Conservation (phyloP, 2,888 invertebrate genomes). For the Drepana falcataria region DNA sequence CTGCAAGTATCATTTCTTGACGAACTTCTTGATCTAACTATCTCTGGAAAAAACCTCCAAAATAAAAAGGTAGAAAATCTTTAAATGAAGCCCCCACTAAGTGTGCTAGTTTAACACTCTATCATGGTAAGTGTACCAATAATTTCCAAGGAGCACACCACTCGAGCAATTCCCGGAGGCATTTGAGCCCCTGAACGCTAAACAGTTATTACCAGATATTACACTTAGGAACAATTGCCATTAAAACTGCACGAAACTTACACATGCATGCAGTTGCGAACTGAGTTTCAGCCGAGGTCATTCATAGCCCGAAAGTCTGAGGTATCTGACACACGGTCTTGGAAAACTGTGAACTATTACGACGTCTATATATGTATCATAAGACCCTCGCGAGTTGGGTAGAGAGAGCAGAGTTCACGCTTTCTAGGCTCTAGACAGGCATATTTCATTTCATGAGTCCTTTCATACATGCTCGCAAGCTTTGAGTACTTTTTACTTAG, state of each 20-base stretch:
- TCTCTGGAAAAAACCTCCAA: too few relatives aligned
- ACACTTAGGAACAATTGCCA: slow-evolving; percentile 70
- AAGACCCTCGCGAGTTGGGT: too few relatives aligned
- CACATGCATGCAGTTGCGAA: slow-evolving; percentile 60
- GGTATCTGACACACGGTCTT: slow-evolving; percentile 21
- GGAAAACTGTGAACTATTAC: slow-evolving; percentile 2
- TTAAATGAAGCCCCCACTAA: neutral
- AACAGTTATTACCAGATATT: slow-evolving; percentile 63
- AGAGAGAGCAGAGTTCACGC: too few relatives aligned
- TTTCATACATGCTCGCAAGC: too few relatives aligned
- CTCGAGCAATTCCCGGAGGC: slow-evolving; percentile 5
- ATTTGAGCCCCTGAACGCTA: slow-evolving; percentile 17
- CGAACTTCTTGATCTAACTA: too few relatives aligned
- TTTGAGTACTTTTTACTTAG: too few relatives aligned
- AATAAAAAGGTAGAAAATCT: too few relatives aligned
- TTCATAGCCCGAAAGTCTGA: slow-evolving; percentile 46
- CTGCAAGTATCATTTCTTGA: too few relatives aligned
- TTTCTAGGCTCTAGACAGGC: too few relatives aligned
- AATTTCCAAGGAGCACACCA: neutral
- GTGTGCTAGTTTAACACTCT: neutral
- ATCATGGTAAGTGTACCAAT: neutral
- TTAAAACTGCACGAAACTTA: slow-evolving; percentile 65
- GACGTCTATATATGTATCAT: too few relatives aligned
- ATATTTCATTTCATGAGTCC: too few relatives aligned
- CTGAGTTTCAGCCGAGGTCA: slow-evolving; percentile 40